Evolutionary conservation across 2,888 invertebrate species (phyloP), one percentile per base, ranked within the genome.

Genomic region (Drosophila mayaguana): DNA sequence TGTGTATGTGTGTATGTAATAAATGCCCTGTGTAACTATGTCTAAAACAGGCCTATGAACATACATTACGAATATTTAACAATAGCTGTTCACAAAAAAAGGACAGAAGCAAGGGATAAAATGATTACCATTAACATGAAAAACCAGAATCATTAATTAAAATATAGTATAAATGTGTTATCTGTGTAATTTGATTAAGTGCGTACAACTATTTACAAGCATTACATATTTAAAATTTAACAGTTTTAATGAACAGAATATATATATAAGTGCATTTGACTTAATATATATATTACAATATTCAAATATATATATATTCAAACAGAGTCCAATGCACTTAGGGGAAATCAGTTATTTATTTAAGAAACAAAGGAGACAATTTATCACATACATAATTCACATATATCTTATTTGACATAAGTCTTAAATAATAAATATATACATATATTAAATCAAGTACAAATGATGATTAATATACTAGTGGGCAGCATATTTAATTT

Each of bases 391-490:
- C 71, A 65, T 63, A 76, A 50, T 55, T 62, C 68, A 69, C 63
- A 69, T 65, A 65, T 57, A 65, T 70, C 48, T 73, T 65, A 63
- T 63, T 73, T 38, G 25, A 78, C 65, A 63, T 77, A 77, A 77
- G 73, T 73, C 60, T 66, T 70, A 63, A 28, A 78, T 70, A 77
- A 77, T 73, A 77, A 78, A 77, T 66, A 77, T 65, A 77, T 65
- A 77, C n/a, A n/a, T 70, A 38, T n/a, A 22, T 53, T 38, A n/a
- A 53, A 50, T 50, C 32, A 50, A 50, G 18, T 28, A 50, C 32
- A 32, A 16, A 9, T 16, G 46, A 8, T 48, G 25, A 25, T 25
- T 46, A 16, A 20, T 43, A 43, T 20, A 14, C 8, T 32, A 32
- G 32, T 32, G 8, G 16, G 12, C 34, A 34, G 7, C 22, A 45